Base-by-base conservation (phyloP, 1,140 invertebrate genomes). In the Oncopeltus fasciatus region DNA sequence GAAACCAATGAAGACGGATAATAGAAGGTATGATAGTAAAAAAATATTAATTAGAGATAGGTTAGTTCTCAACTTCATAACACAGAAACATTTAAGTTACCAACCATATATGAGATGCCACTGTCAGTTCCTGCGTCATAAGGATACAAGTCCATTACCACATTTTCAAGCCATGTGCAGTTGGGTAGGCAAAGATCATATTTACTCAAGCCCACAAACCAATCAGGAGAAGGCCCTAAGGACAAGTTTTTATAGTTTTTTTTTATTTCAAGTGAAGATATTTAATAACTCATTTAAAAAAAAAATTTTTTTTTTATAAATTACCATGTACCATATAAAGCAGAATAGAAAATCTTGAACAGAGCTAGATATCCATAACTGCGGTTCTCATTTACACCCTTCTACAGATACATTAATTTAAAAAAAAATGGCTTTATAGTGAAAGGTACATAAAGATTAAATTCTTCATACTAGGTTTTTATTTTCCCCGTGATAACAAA, bases 101-200 rank as follows among this genome's bases (percentile, higher is more conserved):
- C 83, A 93, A 89, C 88, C 83, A 93, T 88, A 71, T 97, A 98
- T 8, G 85, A 83, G n/a, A 92, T 81, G 5, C 95, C 94, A 70
- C 83, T 88, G 71, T 96, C 92, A 1, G 92, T 95, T 12, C 94
- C 94, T 26, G 92, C 92, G 75, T 98, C 94, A 81, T 88, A 96
- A 1, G 93, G 93, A 72, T 86, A 93, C 8, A 98, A 74, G 75
- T 95, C 89, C 59, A 97, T 81, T 0, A 80, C 80, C 69, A 87
- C 77, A 33, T 83, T 80, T 46, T 83, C 82, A 1, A 84, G 77
- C 95, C 95, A 98, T 0, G 84, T 83, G 71, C 95, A 95, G 72
- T 96, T 89, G 44, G 81, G 80, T 20, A 86, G 78, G 70, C 94
- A 98, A 1, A 98, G 77, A 72, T 96, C 89, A 26, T 95, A 71